Evolutionary conservation across 53 echinoderm and acorn worm genomes (phyloP).

Genomic region (Crossaster papposus): DNA sequence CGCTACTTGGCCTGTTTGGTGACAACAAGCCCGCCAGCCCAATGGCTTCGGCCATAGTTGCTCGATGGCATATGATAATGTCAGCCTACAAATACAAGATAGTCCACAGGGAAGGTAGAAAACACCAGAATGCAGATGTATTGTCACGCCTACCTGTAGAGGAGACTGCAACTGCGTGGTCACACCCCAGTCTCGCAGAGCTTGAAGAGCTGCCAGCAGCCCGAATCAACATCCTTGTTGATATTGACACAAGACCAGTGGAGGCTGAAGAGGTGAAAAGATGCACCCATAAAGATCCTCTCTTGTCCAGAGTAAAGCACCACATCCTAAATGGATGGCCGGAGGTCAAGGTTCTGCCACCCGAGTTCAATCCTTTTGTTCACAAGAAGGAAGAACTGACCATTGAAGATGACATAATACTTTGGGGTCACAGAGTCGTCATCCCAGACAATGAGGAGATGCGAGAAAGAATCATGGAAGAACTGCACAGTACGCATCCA

Average conservation of each 20-base stretch:
- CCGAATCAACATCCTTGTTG: slow-evolving; percentile 33
- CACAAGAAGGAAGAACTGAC: slow-evolving; percentile 47
- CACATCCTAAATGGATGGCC: slow-evolving; percentile 64
- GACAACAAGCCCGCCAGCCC: slow-evolving; percentile 57
- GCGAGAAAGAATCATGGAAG: neutral
- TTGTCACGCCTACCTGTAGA: slow-evolving; percentile 58
- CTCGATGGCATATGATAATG: slow-evolving; percentile 62
- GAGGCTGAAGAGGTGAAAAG: slow-evolving; percentile 47
- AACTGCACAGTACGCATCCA: slow-evolving; percentile 54
- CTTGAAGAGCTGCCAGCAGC: slow-evolving; percentile 14
- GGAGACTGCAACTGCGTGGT: slow-evolving; percentile 1
- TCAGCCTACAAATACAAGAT: too few relatives aligned
- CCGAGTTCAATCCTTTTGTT: slow-evolving; percentile 37
- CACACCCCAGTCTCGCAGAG: slow-evolving; percentile 18
- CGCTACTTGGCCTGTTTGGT: slow-evolving; percentile 24
- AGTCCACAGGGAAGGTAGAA: slow-evolving; percentile 50
- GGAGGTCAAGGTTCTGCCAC: neutral
- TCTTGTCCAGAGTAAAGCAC: slow-evolving; percentile 30
- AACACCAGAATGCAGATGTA: slow-evolving; percentile 67
- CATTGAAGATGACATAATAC: slow-evolving; percentile 64
- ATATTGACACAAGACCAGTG: slow-evolving; percentile 60
- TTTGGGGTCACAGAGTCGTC: slow-evolving; percentile 55
- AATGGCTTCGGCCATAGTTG: slow-evolving; percentile 53
- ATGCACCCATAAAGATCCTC: neutral
- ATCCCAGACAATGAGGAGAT: neutral